phyloP scores from a whole-genome alignment of 2,797 vertebrate species.

The Buphagus erythrorhynchus region DNA sequence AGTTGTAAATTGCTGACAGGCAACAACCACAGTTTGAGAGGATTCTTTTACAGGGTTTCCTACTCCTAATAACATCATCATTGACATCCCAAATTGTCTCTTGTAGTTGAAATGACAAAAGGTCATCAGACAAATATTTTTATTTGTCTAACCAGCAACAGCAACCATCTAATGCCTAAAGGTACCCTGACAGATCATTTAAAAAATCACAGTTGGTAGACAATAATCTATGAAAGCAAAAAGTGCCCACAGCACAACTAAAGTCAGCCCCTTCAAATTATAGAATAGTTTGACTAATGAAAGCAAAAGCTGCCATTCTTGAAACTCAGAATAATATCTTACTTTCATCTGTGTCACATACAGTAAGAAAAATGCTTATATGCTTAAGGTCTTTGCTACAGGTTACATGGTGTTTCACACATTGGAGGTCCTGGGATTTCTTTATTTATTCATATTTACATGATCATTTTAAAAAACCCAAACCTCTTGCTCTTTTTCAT shows the following conservation, averaged over 20 bases:
- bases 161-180: not conserved
- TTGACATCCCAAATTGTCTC: not conserved
- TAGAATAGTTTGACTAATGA: not conserved
- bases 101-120: not conserved
- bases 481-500: not conserved
- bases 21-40: not conserved
- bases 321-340: not conserved
- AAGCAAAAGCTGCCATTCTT: not conserved
- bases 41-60: not conserved
- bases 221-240: not conserved
- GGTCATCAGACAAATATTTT: not conserved
- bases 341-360: accelerated
- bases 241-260: not conserved
- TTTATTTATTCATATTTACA: not conserved
- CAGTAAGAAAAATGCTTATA: not conserved
- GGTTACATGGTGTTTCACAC: not conserved
- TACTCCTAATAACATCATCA: not conserved
- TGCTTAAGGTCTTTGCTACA: not conserved
- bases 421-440: not conserved
- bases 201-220: not conserved
- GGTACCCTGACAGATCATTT: not conserved
- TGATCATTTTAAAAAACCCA: not conserved
- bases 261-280: not conserved
- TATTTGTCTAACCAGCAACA: not conserved
- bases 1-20: not conserved